A percentile compares a stretch with the other conserved stretches of the same genome.
Evolutionary conservation across 2,888 invertebrate genomes (phyloP).

Genomic region (Rugalucina vietnamica): DNA sequence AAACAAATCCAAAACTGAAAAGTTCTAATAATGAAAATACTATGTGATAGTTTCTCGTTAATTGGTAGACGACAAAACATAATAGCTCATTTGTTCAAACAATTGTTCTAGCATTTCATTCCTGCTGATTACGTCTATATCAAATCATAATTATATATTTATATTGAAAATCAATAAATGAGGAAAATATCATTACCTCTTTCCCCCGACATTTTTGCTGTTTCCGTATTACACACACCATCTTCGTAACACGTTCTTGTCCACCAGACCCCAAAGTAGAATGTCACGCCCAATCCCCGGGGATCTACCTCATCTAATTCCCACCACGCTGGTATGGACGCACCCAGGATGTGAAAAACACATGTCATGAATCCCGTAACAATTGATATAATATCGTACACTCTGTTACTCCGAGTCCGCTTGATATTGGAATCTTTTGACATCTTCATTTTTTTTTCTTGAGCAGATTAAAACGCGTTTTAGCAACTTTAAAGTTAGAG

Average conservation of each 20-base stretch:
- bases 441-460: neutral
- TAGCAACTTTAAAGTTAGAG: too few species aligned
- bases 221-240: conserved; percentile 30
- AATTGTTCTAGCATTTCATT: too few species aligned
- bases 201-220: conserved; percentile 46
- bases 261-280: conserved; percentile 56
- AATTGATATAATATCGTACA: conserved; percentile 23
- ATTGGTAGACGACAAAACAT: too few species aligned
- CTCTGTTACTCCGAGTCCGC: neutral
- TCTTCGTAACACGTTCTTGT: conserved; percentile 35
- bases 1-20: too few species aligned
- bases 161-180: too few species aligned
- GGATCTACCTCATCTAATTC: conserved; percentile 46
- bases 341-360: conserved; percentile 36
- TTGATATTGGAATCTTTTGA: neutral
- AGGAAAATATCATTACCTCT: too few species aligned
- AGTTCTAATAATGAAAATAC: too few species aligned
- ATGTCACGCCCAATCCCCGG: conserved; percentile 22
- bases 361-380: conserved; percentile 5
- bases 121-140: too few species aligned
- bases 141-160: too few species aligned
- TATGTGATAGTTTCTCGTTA: too few species aligned
- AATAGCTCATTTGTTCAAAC: too few species aligned
- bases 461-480: too few species aligned
- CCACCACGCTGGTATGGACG: conserved; percentile 53